Percentiles rank a stretch among this genome's conserved stretches.
Evolutionary conservation across 2,797 vertebrate genomes (phyloP).

Genomic region (Nothura maculosa): DNA sequence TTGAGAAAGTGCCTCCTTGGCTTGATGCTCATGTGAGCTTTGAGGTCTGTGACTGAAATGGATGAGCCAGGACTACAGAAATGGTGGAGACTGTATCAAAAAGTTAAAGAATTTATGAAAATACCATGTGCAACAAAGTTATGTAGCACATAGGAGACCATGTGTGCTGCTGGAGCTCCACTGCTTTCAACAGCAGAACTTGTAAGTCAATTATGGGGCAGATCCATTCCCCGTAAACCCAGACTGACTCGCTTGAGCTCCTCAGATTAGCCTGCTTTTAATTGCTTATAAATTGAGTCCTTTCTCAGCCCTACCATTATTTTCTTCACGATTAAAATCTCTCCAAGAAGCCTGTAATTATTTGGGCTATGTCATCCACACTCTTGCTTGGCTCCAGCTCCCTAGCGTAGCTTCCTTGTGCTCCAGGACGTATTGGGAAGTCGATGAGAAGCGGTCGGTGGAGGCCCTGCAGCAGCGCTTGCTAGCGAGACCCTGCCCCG

Average conservation of each 20-base stretch:
- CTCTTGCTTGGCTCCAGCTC: neutral
- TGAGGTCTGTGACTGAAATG: rapidly evolving
- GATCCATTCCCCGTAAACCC: neutral
- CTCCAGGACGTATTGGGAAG: neutral
- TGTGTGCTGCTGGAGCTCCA: rapidly evolving
- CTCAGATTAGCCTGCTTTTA: rapidly evolving
- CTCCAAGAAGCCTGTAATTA: neutral
- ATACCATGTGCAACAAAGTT: neutral
- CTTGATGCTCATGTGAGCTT: rapidly evolving
- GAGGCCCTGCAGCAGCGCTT: neutral
- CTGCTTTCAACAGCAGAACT: rapidly evolving
- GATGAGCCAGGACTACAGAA: rapidly evolving
- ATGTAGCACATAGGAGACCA: neutral
- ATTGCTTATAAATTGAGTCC: neutral
- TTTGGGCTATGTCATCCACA: neutral
- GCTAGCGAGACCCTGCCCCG: neutral
- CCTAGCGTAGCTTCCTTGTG: rapidly evolving
- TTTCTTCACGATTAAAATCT: neutral
- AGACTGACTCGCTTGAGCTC: neutral
- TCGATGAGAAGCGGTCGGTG: neutral
- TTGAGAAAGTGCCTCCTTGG: rapidly evolving
- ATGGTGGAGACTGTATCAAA: rapidly evolving
- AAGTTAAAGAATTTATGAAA: neutral
- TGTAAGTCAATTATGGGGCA: rapidly evolving
- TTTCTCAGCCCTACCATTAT: neutral